These are phyloP conservation scores for Acrocephalus scirpaceus DNA, from an alignment of 2,797 vertebrate species.

Conservation along the genomic window DNA sequence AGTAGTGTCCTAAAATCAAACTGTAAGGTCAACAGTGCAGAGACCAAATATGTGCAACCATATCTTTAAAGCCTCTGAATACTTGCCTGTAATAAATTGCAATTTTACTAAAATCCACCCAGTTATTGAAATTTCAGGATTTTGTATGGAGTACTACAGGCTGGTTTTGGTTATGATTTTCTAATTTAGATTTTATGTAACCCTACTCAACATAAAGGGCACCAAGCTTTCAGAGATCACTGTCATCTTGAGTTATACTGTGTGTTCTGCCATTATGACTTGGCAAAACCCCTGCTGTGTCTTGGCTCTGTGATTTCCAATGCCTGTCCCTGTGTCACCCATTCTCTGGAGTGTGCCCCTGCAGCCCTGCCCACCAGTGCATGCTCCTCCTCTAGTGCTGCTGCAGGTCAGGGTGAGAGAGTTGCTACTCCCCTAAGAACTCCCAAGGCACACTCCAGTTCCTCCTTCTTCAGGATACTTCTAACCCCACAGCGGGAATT, in stretches of 20 bases:
- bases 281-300: neutral
- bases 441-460: neutral
- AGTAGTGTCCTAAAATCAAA: neutral
- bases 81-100: neutral
- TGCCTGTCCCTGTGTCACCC: neutral
- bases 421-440: neutral
- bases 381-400: accelerated
- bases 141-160: neutral
- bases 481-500: neutral
- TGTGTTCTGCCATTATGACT: neutral
- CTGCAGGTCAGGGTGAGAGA: neutral
- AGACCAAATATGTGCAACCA: neutral
- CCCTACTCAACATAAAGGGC: neutral
- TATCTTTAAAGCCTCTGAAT: neutral
- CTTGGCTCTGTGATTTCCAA: neutral
- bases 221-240: neutral
- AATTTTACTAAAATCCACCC: neutral
- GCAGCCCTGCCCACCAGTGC: neutral
- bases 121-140: neutral
- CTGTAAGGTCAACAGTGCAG: neutral
- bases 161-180: neutral
- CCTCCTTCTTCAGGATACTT: neutral
- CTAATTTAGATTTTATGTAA: neutral
- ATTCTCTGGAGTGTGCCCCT: neutral
- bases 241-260: neutral